Conservation (phyloP, 92 coral and sea anemone genomes). For the Metridium senile region DNA sequence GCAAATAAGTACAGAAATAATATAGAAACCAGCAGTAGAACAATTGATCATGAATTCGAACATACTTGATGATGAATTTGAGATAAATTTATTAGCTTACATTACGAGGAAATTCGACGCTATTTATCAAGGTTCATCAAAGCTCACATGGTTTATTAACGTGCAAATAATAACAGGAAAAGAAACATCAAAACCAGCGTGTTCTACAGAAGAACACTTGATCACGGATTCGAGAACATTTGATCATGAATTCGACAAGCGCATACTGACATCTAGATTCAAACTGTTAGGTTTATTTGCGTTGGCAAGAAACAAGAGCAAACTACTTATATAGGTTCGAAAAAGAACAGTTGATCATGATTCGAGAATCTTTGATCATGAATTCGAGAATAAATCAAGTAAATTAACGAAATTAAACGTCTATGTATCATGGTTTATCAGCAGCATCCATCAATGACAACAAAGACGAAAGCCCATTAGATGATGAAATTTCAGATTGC, state of each 20-base stretch:
- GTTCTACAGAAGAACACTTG: too few relatives aligned
- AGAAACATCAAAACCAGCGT: neutral
- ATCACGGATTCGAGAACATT: neutral
- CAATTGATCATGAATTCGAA: too few relatives aligned
- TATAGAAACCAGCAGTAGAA: neutral
- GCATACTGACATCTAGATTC: too few relatives aligned
- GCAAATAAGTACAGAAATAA: neutral
- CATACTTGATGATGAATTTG: neutral
- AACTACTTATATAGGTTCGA: too few relatives aligned
- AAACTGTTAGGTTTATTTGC: too few relatives aligned
- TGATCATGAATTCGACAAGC: neutral
- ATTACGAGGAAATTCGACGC: neutral
- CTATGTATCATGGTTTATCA: conserved; percentile 5
- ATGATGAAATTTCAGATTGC: neutral
- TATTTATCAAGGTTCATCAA: neutral
- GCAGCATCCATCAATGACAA: neutral
- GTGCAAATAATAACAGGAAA: neutral
- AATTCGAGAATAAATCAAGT: neutral
- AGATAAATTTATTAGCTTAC: neutral
- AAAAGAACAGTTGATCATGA: too few relatives aligned
- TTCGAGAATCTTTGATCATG: neutral
- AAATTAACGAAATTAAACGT: neutral
- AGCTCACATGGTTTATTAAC: neutral
- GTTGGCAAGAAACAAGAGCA: too few relatives aligned
- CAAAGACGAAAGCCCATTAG: neutral